These are phyloP conservation scores for Cremastobaeus sp. DNA, from an alignment of 2,888 invertebrate genomes.

Conservation along the genomic window DNA sequence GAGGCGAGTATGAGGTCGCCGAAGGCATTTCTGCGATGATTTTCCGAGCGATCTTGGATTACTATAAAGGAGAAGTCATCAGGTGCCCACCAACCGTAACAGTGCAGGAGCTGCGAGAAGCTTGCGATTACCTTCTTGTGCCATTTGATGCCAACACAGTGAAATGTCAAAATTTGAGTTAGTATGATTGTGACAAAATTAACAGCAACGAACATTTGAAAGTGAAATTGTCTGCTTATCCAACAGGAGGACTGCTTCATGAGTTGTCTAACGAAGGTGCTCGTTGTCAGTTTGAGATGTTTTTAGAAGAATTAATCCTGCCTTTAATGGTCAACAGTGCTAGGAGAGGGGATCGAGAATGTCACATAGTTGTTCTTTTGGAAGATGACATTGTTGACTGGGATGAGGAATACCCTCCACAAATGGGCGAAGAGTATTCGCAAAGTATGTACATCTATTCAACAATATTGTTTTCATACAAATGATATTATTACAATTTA, in stretches of 20 bases:
- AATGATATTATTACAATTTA: too few relatives aligned
- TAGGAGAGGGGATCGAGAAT: constrained; percentile 96
- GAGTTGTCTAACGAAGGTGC: constrained; percentile 99
- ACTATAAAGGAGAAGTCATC: constrained; percentile 93
- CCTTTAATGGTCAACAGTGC: constrained; percentile 97
- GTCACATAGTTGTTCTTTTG: constrained; percentile 96
- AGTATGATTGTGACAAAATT: constrained; percentile 72
- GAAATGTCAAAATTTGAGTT: constrained; percentile 96
- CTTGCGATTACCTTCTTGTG: constrained; percentile 98
- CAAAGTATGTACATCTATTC: constrained; percentile 91
- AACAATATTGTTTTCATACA: too few relatives aligned
- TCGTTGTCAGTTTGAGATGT: constrained; percentile 96
- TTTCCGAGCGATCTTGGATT: constrained; percentile 96
- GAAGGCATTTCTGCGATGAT: constrained; percentile 97
- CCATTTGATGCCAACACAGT: constrained; percentile 98
- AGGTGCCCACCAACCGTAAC: constrained; percentile 97
- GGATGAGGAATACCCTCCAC: constrained; percentile 99
- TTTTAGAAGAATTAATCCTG: constrained; percentile 95
- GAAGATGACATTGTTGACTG: constrained; percentile 98
- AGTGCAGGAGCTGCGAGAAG: constrained; percentile 97
- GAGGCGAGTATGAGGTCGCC: constrained; percentile 98
- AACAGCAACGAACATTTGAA: background rate
- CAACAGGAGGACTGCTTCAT: constrained; percentile 92
- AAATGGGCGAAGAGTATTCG: constrained; percentile 99
- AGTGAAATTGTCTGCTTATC: constrained; percentile 22